These are phyloP conservation scores for Leptopterna dolabrata DNA, from an alignment of 2,888 invertebrate genomes.

Conservation along the genomic window DNA sequence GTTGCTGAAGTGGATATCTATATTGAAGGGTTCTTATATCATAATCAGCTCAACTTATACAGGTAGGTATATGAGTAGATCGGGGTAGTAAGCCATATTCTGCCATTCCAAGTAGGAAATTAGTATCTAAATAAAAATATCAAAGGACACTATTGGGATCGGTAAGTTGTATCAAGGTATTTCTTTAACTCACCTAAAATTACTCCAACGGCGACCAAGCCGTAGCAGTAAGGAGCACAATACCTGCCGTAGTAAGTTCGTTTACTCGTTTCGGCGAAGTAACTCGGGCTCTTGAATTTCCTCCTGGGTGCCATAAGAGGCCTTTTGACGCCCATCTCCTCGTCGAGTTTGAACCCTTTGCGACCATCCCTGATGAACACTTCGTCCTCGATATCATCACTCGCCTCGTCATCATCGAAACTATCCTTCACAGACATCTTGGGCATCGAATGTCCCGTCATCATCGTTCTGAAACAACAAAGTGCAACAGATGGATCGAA, in stretches of 20 bases:
- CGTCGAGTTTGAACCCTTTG: constrained; percentile 73
- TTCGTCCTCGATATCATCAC: constrained; percentile 82
- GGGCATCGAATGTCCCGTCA: constrained; percentile 65
- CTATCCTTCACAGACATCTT: constrained; percentile 76
- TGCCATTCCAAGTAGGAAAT: too few relatives aligned
- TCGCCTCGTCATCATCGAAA: constrained; percentile 76
- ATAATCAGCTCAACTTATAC: too few relatives aligned
- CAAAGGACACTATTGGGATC: too few relatives aligned
- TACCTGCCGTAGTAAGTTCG: constrained; percentile 63
- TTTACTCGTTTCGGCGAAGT: constrained; percentile 57
- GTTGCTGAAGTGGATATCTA: too few relatives aligned
- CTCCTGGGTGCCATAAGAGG: constrained; percentile 80
- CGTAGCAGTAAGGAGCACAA: constrained; percentile 77
- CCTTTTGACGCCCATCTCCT: constrained; percentile 77
- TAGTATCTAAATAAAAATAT: too few relatives aligned
- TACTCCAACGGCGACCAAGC: constrained; percentile 72
- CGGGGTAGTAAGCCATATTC: too few relatives aligned
- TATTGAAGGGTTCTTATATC: too few relatives aligned
- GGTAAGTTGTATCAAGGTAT: not conserved
- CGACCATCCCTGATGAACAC: constrained; percentile 81
- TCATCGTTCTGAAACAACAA: constrained; percentile 23
- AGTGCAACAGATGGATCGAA: constrained; percentile 29
- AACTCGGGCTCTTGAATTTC: constrained; percentile 69
- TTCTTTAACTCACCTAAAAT: constrained; percentile 68
- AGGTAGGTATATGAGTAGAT: too few relatives aligned